These are phyloP conservation scores for Oryzias sinensis DNA, from an alignment of 2,797 vertebrate species.

Conservation along the genomic window DNA sequence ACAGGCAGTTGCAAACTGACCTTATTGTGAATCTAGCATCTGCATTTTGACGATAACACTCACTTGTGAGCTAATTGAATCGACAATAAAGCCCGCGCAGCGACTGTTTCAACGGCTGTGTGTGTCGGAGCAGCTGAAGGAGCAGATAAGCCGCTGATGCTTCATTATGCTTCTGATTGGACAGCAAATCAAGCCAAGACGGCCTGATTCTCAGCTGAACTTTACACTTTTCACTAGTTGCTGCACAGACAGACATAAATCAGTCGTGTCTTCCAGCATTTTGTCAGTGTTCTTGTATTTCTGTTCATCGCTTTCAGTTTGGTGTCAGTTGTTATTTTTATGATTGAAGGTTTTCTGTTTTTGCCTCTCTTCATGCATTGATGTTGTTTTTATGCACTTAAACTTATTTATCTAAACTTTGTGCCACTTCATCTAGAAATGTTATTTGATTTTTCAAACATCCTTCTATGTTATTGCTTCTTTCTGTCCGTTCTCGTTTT, in stretches of 20 bases:
- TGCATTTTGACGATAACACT: conserved; percentile 58
- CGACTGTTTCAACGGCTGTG: background rate
- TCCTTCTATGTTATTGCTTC: too few species aligned
- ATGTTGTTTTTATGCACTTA: too few species aligned
- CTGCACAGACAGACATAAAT: background rate
- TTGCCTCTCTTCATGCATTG: too few species aligned
- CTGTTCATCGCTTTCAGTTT: background rate
- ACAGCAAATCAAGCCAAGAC: conserved; percentile 28
- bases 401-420: too few species aligned
- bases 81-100: conserved; percentile 24
- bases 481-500: too few species aligned
- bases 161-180: conserved; percentile 51
- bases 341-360: too few species aligned
- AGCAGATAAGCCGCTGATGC: conserved; percentile 51
- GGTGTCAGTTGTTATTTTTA: too few species aligned
- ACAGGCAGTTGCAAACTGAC: conserved; percentile 14
- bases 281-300: background rate
- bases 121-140: conserved; percentile 48
- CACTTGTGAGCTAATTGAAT: conserved; percentile 51
- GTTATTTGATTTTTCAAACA: too few species aligned
- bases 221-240: background rate
- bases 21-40: conserved; percentile 48
- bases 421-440: too few species aligned
- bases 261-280: background rate
- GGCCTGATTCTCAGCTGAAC: conserved; percentile 16